Percentiles rank a stretch among this genome's conserved stretches.
Conservation (phyloP, 2,797 vertebrate genomes). For the Lophius americanus region DNA sequence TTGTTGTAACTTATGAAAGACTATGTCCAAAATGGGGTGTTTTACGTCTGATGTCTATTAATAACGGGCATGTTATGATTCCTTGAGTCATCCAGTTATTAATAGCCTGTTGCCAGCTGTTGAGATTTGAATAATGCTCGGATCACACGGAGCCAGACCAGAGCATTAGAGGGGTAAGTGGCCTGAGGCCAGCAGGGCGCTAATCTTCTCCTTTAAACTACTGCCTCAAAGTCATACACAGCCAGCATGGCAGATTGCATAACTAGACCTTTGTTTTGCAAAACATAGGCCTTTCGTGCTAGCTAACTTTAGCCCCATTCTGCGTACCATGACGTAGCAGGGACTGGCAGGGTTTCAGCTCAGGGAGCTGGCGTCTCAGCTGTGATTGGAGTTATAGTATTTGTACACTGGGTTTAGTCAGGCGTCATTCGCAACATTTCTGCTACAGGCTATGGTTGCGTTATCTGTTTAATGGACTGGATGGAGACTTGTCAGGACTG, state of each 20-base stretch:
- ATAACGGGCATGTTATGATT: slow-evolving; percentile 35
- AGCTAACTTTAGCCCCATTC: slow-evolving; percentile 30
- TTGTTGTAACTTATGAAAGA: not conserved
- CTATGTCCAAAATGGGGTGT: not conserved
- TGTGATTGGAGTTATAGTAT: slow-evolving; percentile 62
- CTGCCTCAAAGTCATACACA: slow-evolving; percentile 70
- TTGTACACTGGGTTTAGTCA: slow-evolving; percentile 49
- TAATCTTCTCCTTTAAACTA: slow-evolving; percentile 74
- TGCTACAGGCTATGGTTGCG: slow-evolving; percentile 46
- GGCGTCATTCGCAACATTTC: slow-evolving; percentile 47
- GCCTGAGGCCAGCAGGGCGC: slow-evolving; percentile 63
- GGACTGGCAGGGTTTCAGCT: slow-evolving; percentile 55
- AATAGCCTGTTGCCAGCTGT: slow-evolving; percentile 57
- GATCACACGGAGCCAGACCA: slow-evolving; percentile 64
- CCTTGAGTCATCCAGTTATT: slow-evolving; percentile 60
- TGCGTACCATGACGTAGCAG: slow-evolving; percentile 40
- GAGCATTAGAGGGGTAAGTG: slow-evolving; percentile 65
- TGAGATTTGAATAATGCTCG: slow-evolving; percentile 61
- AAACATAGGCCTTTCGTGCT: slow-evolving; percentile 53
- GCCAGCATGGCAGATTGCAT: slow-evolving; percentile 68
- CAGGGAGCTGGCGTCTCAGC: slow-evolving; percentile 56
- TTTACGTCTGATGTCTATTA: slow-evolving; percentile 31
- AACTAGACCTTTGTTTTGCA: slow-evolving; percentile 72
- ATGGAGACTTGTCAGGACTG: slow-evolving; percentile 65
- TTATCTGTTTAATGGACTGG: slow-evolving; percentile 70